These are phyloP conservation scores for Anthopleura sola DNA, from an alignment of 64 coral and sea anemone species.

Conservation along the genomic window DNA sequence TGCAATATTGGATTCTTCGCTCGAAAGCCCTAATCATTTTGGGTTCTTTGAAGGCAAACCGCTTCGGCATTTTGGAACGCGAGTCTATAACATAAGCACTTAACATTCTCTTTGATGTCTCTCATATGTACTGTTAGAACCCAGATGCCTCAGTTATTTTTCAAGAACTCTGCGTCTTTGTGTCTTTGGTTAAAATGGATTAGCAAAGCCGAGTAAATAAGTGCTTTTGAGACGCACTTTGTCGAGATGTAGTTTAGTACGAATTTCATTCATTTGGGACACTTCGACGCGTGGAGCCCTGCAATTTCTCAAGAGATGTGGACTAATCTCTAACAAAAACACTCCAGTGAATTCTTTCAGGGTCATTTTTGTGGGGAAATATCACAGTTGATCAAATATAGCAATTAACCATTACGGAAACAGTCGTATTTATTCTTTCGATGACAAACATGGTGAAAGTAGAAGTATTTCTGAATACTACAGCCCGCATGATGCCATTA, in stretches of 20 bases:
- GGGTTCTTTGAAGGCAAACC: neutral
- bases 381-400: neutral
- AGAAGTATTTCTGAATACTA: neutral
- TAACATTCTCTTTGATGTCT: neutral
- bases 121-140: neutral
- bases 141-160: neutral
- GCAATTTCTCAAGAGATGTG: neutral
- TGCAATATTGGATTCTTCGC: too few relatives aligned
- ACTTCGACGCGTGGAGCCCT: neutral
- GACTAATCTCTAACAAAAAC: neutral
- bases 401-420: neutral
- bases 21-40: neutral
- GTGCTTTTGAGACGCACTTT: conserved; percentile 1
- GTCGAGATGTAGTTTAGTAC: neutral
- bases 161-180: neutral
- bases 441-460: neutral
- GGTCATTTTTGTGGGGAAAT: neutral
- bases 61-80: neutral
- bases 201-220: neutral
- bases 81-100: neutral
- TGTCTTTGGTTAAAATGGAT: neutral
- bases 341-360: neutral
- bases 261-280: neutral
- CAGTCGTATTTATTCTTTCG: neutral
- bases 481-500: neutral